Percentiles rank a stretch among this genome's conserved stretches.
Conservation (phyloP, 2,797 vertebrate species). For the Thripadectes ignobilis region DNA sequence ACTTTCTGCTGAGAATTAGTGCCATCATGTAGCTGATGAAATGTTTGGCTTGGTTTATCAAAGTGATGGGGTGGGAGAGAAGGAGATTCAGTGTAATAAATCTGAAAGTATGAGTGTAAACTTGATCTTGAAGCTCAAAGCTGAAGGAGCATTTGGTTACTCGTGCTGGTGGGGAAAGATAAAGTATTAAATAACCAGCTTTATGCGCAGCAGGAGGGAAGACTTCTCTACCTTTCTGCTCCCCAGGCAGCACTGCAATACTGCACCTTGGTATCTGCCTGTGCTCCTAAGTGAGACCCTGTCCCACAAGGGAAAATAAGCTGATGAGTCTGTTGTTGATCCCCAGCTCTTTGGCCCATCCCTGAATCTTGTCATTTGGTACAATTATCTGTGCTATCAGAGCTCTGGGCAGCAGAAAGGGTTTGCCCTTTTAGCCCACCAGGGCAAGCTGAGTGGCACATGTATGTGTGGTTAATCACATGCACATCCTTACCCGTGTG, state of each 20-base stretch:
- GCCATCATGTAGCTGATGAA: neutral
- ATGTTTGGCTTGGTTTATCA: neutral
- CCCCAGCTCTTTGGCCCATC: neutral
- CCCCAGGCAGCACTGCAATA: neutral
- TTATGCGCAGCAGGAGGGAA: neutral
- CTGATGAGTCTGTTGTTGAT: neutral
- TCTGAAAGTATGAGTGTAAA: neutral
- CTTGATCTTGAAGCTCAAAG: neutral
- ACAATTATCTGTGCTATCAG: neutral
- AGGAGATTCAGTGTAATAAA: neutral
- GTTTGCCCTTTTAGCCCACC: neutral
- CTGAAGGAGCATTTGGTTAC: neutral
- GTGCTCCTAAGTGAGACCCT: neutral
- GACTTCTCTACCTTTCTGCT: neutral
- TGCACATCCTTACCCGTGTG: fast-evolving
- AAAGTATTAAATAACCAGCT: neutral
- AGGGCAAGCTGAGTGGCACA: neutral
- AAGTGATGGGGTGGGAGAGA: neutral
- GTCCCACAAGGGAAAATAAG: neutral
- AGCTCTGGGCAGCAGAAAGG: neutral
- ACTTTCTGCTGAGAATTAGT: neutral
- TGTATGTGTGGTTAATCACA: fast-evolving
- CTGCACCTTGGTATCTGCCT: fast-evolving
- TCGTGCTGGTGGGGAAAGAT: neutral
- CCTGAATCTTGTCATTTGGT: neutral